Evolutionary conservation across 2,888 invertebrate genomes (phyloP), one percentile per base, ranked within the genome.

Genomic region (Leptinotarsa juncta): DNA sequence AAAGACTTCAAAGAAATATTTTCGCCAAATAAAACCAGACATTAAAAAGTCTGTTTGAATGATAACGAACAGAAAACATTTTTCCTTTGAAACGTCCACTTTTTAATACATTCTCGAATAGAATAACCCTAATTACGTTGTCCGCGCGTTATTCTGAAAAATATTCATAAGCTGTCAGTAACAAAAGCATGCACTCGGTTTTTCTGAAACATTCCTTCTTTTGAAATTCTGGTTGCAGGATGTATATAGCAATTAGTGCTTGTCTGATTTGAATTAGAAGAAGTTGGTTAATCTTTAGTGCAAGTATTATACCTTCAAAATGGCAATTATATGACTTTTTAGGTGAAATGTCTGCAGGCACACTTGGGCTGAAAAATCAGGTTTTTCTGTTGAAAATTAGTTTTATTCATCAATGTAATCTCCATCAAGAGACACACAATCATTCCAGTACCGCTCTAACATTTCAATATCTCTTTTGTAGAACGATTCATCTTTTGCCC

Each of bases 1-100:
- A 62, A n/a, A 42, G 42, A 15, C 62, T 26, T 62, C 62, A 62
- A 62, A 62, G n/a, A 42, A 62, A 62, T 62, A 18, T 62, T n/a
- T 16, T n/a, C 42, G 62, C 10, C 32, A 15, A n/a, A 62, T 62
- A 16, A 62, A 62, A 62, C 62, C n/a, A 15, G 62, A 62, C n/a
- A 26, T 62, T n/a, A 62, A n/a, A 62, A 62, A 62, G 26, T 62
- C 62, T 32, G 62, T 62, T 62, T 42, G 62, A 62, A 62, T 62
- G 62, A 62, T 62, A 62, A 62, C n/a, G 2, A 42, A 62, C 62
- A 62, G n/a, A n/a, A 26, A 62, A 62, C 62, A 42, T 62, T 62
- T 62, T 62, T 32, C 62, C 62, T 62, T 62, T 32, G 62, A 32
- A 62, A 62, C 2, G 42, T 26, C 62, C 15, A 62, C 62, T 62